Evolutionary conservation across 2,888 invertebrate genomes (phyloP), one percentile per base, ranked within the genome.

Genomic region (Lycocerus yunnanus): DNA sequence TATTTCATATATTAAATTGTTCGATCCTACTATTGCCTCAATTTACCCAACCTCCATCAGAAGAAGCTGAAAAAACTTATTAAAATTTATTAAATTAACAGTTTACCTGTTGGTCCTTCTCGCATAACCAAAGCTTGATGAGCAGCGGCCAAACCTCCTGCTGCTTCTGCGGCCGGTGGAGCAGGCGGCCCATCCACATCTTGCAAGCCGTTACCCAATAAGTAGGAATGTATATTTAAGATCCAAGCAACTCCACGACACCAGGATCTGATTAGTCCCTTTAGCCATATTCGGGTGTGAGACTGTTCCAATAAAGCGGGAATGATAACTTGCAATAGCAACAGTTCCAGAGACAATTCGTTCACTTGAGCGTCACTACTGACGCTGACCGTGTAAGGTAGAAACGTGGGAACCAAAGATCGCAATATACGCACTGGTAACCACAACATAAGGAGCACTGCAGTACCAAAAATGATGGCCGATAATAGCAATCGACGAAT

Each of bases 231-330:
- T 10, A 98, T 91, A 72, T 96, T 95, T 3, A 98, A 88, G 16
- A 94, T 84, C 89, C 95, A 96, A 0, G 98, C 94, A 1, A 96
- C 94, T 6, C 91, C 91, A 18, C 91, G 90, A 85, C 97, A 97
- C 97, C 97, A 97, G 71, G 92, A 90, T 9, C 95, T 91, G 1
- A 99, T 92, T 10, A 95, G 88, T n/a, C 93, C 92, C 86, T 98
- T 98, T 77, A 99, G 88, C 97, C 98, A 98, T 9, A 94, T 94
- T 8, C 98, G 91, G 0, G 98, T 98, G 86, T 99, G 98, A 0
- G 97, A 96, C 87, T 99, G 98, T 84, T 99, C 99, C 74, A 99
- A 89, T 59, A 99, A 89, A 0, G 98, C 98, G 0, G 99, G 99
- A 71, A 99, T 90, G 68, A 99, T 96, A 43, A 99, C 93, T 90